Evolutionary conservation across 2,888 invertebrate species (phyloP), one percentile per base, ranked within the genome.

Genomic region (Oscheius myriophilus): DNA sequence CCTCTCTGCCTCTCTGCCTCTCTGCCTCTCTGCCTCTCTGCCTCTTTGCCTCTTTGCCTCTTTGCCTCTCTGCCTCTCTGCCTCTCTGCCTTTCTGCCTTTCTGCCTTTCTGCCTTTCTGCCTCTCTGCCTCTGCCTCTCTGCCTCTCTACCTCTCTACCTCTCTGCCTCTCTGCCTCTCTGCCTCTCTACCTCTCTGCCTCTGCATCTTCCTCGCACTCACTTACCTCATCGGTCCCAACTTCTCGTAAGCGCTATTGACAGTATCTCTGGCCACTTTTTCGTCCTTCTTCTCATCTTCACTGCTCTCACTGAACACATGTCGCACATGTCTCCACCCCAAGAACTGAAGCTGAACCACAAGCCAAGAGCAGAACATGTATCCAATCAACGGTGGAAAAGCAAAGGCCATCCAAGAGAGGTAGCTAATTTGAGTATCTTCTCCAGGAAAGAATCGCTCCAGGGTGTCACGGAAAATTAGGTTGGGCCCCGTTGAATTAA

Each of bases 331-430:
- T 21, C 65, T 63, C 14, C 66, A 52, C 12, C 81, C 81, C 14
- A 81, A 57, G 52, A 81, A 81, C 61, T 80, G 80, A 1, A 80
- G 52, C 61, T 76, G 81, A 7, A 81, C 79, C 12, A 81, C 65
- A 51, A 81, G 65, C 81, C 81, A 81, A 11, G 78, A 77, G 18
- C 77, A 66, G 55, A 81, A 70, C 79, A 81, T 78, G 72, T 81
- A 81, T 66, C 74, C 71, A 41, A 81, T 18, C 79, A 79, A 75
- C 23, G 81, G 79, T 9, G 81, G 81, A 69, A 81, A 70, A 9
- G 78, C 79, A 39, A 81, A 81, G 11, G 75, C 70, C 79, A 81
- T 81, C 81, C 81, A 81, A 0, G 81, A 77, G 16, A 79, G 51
- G 52, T 78, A 81, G 0, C 77, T 77, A 55, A 81, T 77, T 23